Evolutionary conservation across 92 coral and sea anemone genomes (phyloP), one percentile per base, ranked within the genome.

Genomic region (Zoanthus gigantus): DNA sequence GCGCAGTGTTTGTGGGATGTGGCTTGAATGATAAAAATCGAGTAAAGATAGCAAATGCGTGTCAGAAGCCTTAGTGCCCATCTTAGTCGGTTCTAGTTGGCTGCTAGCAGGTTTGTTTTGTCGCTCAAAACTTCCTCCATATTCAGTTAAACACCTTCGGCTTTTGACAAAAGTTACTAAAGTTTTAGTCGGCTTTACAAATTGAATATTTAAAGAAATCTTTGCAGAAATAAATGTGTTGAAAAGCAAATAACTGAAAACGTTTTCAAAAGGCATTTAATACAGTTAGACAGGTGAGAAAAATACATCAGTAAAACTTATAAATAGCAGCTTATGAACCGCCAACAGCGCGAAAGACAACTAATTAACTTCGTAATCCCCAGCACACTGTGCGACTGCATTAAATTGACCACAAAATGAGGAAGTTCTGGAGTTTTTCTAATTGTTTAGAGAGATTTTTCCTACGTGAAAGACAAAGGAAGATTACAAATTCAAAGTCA

Each of bases 261-360:
- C 18, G 75, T 42, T 80, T 80, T 80, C 85, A 63, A 71, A 65
- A 80, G 56, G 60, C 85, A 63, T 80, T 80, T 61, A 80, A 67
- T 80, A 63, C 85, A 58, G 72, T 65, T 80, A 80, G 56, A 46
- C 85, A 80, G 85, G 85, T 80, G 85, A 80, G 75, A 66, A 81
- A 66, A 81, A 81, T 44, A 81, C 85, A 81, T 81, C 66, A 81
- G 57, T 73, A 47, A 31, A 61, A 31, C 46, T 44, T 81, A 46
- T 65, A 45, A n/a, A 81, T 65, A 81, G 44, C 74, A 45, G 76
- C 2, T 45, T 66, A 81, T 73, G 50, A 54, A 47, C 17, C 47
- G 75, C 74, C 74, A 63, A 67, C 42, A 52, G 82, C 17, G 15
- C 30, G 56, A 17, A 79, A 23, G 37, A 79, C 85, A 65, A 81